A percentile compares a stretch with the other conserved stretches of the same genome.
phyloP scores from a whole-genome alignment of 2,888 invertebrate species.

The Drosophila anomelani region DNA sequence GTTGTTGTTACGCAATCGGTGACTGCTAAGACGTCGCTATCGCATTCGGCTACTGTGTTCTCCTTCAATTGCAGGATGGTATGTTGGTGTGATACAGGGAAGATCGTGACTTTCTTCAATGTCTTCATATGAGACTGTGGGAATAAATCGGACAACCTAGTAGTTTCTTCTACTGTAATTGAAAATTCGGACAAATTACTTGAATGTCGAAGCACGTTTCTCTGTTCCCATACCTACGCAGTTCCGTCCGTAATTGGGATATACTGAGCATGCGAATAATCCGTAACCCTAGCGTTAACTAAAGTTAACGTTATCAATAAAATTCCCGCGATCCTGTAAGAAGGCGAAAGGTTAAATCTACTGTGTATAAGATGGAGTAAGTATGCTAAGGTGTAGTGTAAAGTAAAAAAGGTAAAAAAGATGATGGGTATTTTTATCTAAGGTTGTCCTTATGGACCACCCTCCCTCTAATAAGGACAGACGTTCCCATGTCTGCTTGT shows the following conservation, averaged over 20 bases:
- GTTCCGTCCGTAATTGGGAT: neutral
- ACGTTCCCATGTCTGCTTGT: too few relatives aligned
- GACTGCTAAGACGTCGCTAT: neutral
- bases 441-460: too few relatives aligned
- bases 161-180: neutral
- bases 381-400: neutral
- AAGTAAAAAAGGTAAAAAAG: too few relatives aligned
- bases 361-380: neutral
- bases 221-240: neutral
- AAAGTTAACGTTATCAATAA: neutral
- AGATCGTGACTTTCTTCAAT: neutral
- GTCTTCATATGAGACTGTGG: too few relatives aligned
- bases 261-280: neutral
- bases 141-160: neutral
- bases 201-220: neutral
- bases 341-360: neutral
- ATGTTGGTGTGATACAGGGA: too few relatives aligned
- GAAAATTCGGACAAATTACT: neutral
- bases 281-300: neutral
- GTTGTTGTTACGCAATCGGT: neutral
- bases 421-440: too few relatives aligned
- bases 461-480: too few relatives aligned
- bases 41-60: too few relatives aligned
- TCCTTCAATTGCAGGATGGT: too few relatives aligned
- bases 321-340: constrained; percentile 6